Conservation (phyloP, 2,888 invertebrate genomes). For the Dynastes hyllus region DNA sequence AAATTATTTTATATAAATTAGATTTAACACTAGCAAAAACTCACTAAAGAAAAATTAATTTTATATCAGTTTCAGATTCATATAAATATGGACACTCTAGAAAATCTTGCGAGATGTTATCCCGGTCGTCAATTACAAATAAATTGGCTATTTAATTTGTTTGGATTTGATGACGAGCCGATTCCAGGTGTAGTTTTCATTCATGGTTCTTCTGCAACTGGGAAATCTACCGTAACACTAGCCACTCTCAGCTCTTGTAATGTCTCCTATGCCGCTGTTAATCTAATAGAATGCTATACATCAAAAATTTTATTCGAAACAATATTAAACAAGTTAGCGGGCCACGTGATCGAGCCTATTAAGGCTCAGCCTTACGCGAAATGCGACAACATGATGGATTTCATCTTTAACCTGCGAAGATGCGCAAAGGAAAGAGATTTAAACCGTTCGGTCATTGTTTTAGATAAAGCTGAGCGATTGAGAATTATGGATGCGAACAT, state of each 20-base stretch:
- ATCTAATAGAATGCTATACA: slow-evolving; percentile 89
- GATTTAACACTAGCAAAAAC: too few species aligned
- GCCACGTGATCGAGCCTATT: slow-evolving; percentile 67
- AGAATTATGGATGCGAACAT: slow-evolving; percentile 83
- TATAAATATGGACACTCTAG: slow-evolving; percentile 22
- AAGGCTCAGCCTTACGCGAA: slow-evolving; percentile 71
- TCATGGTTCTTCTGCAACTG: slow-evolving; percentile 88
- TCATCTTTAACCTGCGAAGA: slow-evolving; percentile 71
- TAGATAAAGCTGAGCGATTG: slow-evolving; percentile 88
- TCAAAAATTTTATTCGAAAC: slow-evolving; percentile 85
- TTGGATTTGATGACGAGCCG: slow-evolving; percentile 75
- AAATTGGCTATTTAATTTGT: slow-evolving; percentile 65
- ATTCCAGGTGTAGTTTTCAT: slow-evolving; percentile 83
- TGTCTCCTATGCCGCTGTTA: slow-evolving; percentile 79
- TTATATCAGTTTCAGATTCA: not conserved
- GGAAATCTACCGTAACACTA: slow-evolving; percentile 83
- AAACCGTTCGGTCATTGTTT: slow-evolving; percentile 77
- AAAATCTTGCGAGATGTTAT: slow-evolving; percentile 55
- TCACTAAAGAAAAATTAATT: not conserved
- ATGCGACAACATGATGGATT: slow-evolving; percentile 82
- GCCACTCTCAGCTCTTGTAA: slow-evolving; percentile 75
- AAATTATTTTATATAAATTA: not conserved
- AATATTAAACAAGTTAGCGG: slow-evolving; percentile 77
- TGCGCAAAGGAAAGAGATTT: slow-evolving; percentile 64
- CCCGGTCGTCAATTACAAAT: slow-evolving; percentile 67